Evolutionary conservation across 1,140 invertebrate species (phyloP).

Genomic region (Hypsibius dujardini): DNA sequence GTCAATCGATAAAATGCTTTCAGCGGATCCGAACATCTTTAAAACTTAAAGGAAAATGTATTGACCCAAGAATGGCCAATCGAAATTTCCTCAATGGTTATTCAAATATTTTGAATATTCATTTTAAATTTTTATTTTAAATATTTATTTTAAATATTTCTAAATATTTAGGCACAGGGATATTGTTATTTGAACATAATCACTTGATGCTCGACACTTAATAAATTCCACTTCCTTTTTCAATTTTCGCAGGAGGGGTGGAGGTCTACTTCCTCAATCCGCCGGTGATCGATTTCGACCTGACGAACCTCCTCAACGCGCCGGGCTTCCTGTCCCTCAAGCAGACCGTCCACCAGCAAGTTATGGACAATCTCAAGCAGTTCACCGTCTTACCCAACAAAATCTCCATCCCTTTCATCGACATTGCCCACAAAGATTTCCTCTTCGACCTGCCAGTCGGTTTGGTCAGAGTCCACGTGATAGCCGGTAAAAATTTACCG

Average conservation of each 20-base stretch:
- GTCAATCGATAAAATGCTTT: too few species aligned
- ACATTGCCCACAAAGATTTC: background rate
- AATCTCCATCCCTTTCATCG: background rate
- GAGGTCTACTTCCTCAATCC: slow-evolving; percentile 6
- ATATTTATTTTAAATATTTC: too few species aligned
- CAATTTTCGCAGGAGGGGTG: background rate
- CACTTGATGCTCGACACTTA: background rate
- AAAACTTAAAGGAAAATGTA: too few species aligned
- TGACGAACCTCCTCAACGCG: background rate
- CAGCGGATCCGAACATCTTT: too few species aligned
- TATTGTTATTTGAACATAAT: too few species aligned
- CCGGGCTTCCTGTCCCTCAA: background rate
- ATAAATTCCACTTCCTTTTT: background rate
- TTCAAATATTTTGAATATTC: too few species aligned
- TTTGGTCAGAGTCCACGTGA: background rate
- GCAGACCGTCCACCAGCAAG: background rate
- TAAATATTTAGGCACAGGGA: too few species aligned
- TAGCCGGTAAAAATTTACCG: background rate
- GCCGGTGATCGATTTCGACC: background rate
- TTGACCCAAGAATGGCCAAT: too few species aligned
- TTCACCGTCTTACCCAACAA: background rate
- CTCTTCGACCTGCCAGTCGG: background rate
- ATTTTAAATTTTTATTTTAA: too few species aligned
- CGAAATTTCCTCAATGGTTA: too few species aligned
- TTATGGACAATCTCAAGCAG: background rate